Evolutionary conservation across 2,888 invertebrate genomes (phyloP).

Genomic region (Eurytoma californica): DNA sequence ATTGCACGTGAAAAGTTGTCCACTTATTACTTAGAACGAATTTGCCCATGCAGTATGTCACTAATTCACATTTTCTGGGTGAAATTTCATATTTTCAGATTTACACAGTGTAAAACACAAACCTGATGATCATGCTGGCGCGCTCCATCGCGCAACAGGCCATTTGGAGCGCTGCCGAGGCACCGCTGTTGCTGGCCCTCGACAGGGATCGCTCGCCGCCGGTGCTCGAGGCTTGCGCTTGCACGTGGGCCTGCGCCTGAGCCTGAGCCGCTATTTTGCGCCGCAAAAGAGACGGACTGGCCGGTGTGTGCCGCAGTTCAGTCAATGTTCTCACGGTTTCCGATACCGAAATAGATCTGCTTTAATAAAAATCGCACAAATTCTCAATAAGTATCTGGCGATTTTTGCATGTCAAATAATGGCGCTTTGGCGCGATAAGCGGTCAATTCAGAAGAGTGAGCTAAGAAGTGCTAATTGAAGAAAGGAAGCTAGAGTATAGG

Average conservation of each 20-base stretch:
- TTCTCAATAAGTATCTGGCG: too few species aligned
- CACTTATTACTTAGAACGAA: too few species aligned
- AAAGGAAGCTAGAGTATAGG: too few species aligned
- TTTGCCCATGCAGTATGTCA: too few species aligned
- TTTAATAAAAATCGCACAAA: neutral
- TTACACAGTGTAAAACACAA: slow-evolving; percentile 34
- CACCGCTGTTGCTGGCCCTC: slow-evolving; percentile 32
- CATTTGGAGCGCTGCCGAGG: slow-evolving; percentile 64
- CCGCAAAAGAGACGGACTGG: slow-evolving; percentile 86
- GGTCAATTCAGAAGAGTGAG: too few species aligned
- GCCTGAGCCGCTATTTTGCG: slow-evolving; percentile 64
- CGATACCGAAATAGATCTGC: slow-evolving; percentile 79
- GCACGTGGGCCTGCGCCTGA: slow-evolving; percentile 61
- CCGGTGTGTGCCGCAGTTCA: slow-evolving; percentile 90
- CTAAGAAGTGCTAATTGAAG: too few species aligned
- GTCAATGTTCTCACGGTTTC: slow-evolving; percentile 91
- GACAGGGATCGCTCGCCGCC: slow-evolving; percentile 38
- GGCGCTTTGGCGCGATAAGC: too few species aligned
- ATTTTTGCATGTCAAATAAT: too few species aligned
- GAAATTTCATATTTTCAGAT: too few species aligned
- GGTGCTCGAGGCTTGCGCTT: slow-evolving; percentile 44
- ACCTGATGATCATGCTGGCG: slow-evolving; percentile 59
- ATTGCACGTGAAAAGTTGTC: too few species aligned
- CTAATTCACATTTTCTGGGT: too few species aligned
- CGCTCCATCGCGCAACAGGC: slow-evolving; percentile 65